Evolutionary conservation across 1,140 invertebrate species (phyloP).

Genomic region (Cyrtorhinus lividipennis): DNA sequence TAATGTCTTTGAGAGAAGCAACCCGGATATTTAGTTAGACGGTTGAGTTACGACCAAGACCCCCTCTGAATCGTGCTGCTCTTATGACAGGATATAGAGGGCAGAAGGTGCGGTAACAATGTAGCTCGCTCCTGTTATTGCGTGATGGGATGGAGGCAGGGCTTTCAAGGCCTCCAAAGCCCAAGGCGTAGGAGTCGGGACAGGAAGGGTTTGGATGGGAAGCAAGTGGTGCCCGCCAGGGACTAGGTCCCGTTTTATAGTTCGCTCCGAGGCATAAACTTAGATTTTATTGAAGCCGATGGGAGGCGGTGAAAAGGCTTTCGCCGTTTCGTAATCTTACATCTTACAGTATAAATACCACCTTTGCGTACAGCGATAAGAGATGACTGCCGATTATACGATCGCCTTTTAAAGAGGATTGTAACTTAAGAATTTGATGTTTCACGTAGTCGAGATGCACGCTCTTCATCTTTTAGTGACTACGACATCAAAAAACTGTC

Average conservation of each 20-base stretch:
- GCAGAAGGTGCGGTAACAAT: background rate
- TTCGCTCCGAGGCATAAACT: background rate
- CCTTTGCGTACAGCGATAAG: background rate
- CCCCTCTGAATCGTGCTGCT: no score
- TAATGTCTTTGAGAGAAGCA: background rate
- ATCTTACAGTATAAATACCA: background rate
- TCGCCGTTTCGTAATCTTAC: background rate
- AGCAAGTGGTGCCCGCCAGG: background rate
- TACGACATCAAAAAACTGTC: no score
- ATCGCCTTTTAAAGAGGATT: no score
- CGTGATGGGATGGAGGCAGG: no score
- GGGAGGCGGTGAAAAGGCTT: background rate
- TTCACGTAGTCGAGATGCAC: no score
- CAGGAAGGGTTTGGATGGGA: background rate
- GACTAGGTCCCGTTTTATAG: background rate
- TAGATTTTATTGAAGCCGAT: background rate
- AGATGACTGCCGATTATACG: no score
- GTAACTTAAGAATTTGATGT: no score
- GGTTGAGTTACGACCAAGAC: background rate
- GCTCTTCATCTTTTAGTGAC: no score
- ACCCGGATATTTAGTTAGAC: background rate
- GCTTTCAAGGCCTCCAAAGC: no score
- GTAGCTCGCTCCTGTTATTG: background rate
- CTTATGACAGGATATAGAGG: background rate
- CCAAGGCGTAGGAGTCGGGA: no score